Evolutionary conservation across 2,113 vertebrate genomes (phyloP).

Genomic region (Salvator merianae): DNA sequence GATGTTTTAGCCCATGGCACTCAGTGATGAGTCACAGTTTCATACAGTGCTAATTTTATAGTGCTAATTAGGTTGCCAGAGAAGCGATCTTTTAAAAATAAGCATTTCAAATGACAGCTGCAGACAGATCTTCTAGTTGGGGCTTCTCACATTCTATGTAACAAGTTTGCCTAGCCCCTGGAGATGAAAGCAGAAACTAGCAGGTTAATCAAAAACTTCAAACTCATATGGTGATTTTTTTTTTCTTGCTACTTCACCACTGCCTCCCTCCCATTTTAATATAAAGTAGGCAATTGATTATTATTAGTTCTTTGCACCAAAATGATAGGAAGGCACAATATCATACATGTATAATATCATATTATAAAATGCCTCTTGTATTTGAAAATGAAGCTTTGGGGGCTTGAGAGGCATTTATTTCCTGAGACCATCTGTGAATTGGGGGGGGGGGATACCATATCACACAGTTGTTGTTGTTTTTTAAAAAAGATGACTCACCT

Average conservation of each 20-base stretch:
- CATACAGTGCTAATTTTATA: constrained; percentile 58
- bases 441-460: too few relatives aligned
- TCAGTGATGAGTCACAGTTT: constrained; percentile 33
- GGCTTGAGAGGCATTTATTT: too few relatives aligned
- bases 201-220: constrained; percentile 46
- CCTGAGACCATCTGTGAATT: too few relatives aligned
- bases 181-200: not conserved
- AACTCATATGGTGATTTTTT: constrained; percentile 37
- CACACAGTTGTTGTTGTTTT: too few relatives aligned
- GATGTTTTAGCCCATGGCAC: not conserved
- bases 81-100: constrained; percentile 68
- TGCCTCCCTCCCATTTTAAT: constrained; percentile 17
- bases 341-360: constrained; percentile 9
- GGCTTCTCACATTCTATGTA: constrained; percentile 27
- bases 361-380: constrained; percentile 20
- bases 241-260: not conserved
- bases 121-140: constrained; percentile 45
- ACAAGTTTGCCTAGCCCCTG: not conserved
- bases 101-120: constrained; percentile 54
- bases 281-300: constrained; percentile 34
- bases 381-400: not conserved
- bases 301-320: constrained; percentile 39
- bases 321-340: constrained; percentile 8
- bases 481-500: too few relatives aligned
- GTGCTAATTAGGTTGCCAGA: constrained; percentile 58